A percentile compares a stretch with the other conserved stretches of the same genome.
Conservation (phyloP, 1,140 invertebrate genomes). For the Drosophila sp. region DNA sequence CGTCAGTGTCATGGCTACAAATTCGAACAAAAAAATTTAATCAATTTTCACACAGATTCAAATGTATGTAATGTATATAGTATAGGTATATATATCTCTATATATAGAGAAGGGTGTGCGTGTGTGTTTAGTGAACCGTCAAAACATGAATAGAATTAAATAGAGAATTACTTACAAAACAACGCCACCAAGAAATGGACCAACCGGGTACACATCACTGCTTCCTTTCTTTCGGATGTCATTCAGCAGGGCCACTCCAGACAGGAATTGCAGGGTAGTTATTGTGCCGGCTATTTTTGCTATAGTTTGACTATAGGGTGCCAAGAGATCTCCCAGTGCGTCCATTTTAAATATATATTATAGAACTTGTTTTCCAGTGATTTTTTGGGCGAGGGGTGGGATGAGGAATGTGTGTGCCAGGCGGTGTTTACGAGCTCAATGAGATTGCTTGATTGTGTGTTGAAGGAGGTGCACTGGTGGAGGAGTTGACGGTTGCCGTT, state of each 20-base stretch:
- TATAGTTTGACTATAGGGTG: conserved; percentile 66
- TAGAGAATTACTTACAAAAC: conserved; percentile 85
- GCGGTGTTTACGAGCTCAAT: not conserved
- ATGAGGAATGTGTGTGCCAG: conserved; percentile 1
- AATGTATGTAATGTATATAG: not conserved
- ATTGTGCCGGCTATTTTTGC: conserved; percentile 83
- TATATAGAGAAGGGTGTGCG: not conserved
- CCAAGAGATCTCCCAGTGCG: conserved; percentile 72
- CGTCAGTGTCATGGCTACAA: conserved; percentile 63
- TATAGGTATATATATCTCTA: not conserved
- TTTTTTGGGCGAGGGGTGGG: not conserved
- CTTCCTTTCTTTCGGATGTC: conserved; percentile 88
- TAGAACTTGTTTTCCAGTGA: conserved; percentile 29
- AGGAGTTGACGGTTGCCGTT: not conserved
- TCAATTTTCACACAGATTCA: conserved; percentile 56
- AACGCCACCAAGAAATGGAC: conserved; percentile 89
- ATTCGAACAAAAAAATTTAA: conserved; percentile 64
- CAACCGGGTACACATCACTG: conserved; percentile 86
- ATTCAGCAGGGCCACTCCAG: conserved; percentile 87
- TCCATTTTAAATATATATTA: conserved; percentile 65
- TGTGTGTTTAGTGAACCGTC: conserved; percentile 41
- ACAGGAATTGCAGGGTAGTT: conserved; percentile 87
- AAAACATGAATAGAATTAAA: conserved; percentile 1
- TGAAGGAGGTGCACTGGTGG: conserved; percentile 6
- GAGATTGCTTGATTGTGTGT: conserved; percentile 16